These are phyloP conservation scores for Mus caroli DNA, from an alignment of 2,797 vertebrate genomes.

Conservation along the genomic window DNA sequence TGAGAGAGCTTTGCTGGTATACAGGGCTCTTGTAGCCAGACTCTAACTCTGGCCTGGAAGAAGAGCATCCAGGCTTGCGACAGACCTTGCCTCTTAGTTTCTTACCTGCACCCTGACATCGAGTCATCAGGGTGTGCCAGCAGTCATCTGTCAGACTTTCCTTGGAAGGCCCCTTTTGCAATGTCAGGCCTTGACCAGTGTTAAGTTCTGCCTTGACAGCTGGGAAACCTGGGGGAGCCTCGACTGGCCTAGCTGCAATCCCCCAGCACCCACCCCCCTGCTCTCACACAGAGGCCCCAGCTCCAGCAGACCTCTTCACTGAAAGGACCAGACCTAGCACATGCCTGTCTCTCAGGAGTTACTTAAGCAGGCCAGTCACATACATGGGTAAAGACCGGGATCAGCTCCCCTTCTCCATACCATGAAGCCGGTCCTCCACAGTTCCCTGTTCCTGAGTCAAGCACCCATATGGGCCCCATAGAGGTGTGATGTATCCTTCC, in stretches of 20 bases:
- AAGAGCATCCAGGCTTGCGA: neutral
- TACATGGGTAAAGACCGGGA: neutral
- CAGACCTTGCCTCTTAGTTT: constrained; percentile 62
- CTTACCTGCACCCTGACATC: neutral
- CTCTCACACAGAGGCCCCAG: neutral
- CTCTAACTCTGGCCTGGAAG: constrained; percentile 43
- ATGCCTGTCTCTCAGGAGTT: neutral
- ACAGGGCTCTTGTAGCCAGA: neutral
- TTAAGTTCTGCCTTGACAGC: neutral
- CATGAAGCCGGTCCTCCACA: neutral
- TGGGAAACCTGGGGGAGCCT: neutral
- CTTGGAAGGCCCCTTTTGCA: neutral
- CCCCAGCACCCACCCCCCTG: neutral
- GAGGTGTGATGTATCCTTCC: no score
- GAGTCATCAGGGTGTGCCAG: neutral
- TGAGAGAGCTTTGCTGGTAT: neutral
- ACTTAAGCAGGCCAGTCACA: neutral
- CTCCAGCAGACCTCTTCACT: neutral
- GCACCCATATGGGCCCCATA: neutral
- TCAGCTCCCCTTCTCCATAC: neutral
- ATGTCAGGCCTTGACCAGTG: neutral
- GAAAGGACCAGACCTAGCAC: constrained; percentile 2
- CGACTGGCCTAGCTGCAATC: neutral
- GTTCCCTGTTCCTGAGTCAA: neutral
- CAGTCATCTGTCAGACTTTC: neutral